Base-by-base conservation (phyloP, 2,888 invertebrate genomes). In the Philhelius pedissequus region DNA sequence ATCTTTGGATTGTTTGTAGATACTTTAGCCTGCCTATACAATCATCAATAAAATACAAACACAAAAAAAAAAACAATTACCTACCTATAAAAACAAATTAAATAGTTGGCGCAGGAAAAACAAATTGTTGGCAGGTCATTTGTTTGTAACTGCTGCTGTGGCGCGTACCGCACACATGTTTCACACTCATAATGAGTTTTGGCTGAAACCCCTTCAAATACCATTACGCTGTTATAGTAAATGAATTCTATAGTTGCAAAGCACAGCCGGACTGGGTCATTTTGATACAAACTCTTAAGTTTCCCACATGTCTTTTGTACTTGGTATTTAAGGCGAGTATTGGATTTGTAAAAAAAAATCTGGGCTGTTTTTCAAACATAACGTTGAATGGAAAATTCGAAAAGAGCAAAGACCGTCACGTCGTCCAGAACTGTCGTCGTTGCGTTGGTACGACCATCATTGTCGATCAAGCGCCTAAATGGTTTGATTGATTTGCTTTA, bases 161-260 rank as follows among this genome's bases (percentile, higher is more conserved):
- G 56, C 56, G 64, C 32, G 38, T 20, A 52, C 18, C 54, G 8
- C 45, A 64, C 64, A 78, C 38, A 78, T 78, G 64, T 66, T 78
- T 71, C 73, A 58, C 78, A 56, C 56, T 30, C 62, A 58, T 78
- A 71, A 64, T 73, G 38, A 40, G 18, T 50, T 64, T 78, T 54
- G n/a, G 43, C 43, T 48, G 40, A 54, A 64, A 64, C 64, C 64
- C 48, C 38, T 48, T 56, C n/a, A 78, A 78, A 73, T 64, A 40
- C 22, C 48, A 48, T 40, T 32, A 45, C 43, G 40, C 52, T 38
- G 56, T 35, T 60, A n/a, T n/a, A n/a, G n/a, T 60, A n/a, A 27
- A n/a, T 64, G 8, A 0, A 20, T 52, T 38, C 13, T 13, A 32
- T 48, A 3, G 11, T 1, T 48, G n/a, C n/a, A n/a, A 20, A 32